Base-by-base conservation (phyloP, 2,888 invertebrate genomes). In the Synanthedon tipuliformis region DNA sequence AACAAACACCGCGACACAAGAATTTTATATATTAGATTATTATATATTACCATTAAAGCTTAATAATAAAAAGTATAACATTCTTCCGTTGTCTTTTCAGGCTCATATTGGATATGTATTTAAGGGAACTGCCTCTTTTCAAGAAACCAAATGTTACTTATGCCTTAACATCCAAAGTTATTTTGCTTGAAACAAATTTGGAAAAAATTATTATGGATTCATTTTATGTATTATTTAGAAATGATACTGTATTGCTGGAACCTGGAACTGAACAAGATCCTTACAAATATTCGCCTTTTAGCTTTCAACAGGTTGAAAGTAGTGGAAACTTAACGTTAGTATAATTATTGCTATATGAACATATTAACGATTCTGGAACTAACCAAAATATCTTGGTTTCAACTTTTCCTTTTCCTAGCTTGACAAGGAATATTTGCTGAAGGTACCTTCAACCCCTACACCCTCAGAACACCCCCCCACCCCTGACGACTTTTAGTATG, bases 251-350 rank as follows among this genome's bases (percentile, higher is more conserved):
- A 4, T 55, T 79, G 0, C 56, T 73, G 2, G 64, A 61, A 40
- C 34, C 34, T 34, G 48, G 56, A 0, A 51, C 53, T 0, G 51
- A 62, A 0, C 65, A 70, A 52, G 52, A 73, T 40, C 41, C 63
- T 0, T 54, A 52, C 4, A 56, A 60, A 13, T 58, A 51, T 3
- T 81, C 83, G 0, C 84, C 83, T 1, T 84, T 84, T 59, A 62
- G 64, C 15, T 73, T 70, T 40, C 65, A 73, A 41, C 70, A 75
- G 59, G 79, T 81, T 4, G 59, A 62, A 11, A 59, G 55, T 27
- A 13, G 1, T 0, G 85, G 81, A 1, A 55, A 67, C 34, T 48
- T 77, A 11, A 68, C 73, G 84, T 85, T 65, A 77, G 85, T 72
- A 27, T 3, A 2, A 34, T 1, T 13, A n/a, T n/a, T 41, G 3